These are phyloP conservation scores for Drosophila mauritiana DNA, from an alignment of 1,140 invertebrate species.

Conservation along the genomic window DNA sequence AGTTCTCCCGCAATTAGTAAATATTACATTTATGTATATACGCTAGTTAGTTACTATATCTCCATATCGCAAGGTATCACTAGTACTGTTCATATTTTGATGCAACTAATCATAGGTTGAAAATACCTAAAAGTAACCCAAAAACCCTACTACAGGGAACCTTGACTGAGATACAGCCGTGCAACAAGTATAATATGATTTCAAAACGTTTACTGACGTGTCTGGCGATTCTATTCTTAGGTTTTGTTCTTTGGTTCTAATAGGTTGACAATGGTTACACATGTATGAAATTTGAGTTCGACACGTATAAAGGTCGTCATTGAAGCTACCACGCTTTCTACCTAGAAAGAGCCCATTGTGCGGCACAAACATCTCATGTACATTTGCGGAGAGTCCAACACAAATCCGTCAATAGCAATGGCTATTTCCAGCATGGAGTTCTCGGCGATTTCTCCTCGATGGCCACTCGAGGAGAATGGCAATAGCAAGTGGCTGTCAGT, in stretches of 20 bases:
- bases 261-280: neutral
- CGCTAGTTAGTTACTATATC: no score
- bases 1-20: neutral
- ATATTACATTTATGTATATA: neutral
- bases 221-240: no score
- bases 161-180: no score
- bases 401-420: slow-evolving; percentile 35
- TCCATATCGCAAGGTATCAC: no score
- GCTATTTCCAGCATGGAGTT: slow-evolving; percentile 58
- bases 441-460: slow-evolving; percentile 59
- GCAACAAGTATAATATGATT: no score
- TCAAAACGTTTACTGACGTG: no score
- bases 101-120: no score
- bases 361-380: slow-evolving; percentile 4
- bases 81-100: no score
- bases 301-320: slow-evolving; percentile 1
- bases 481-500: slow-evolving; percentile 66
- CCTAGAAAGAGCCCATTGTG: slow-evolving; percentile 8
- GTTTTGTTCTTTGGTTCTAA: no score
- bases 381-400: slow-evolving; percentile 18
- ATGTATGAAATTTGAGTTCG: neutral
- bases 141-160: no score
- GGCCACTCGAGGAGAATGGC: slow-evolving; percentile 49
- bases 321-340: slow-evolving; percentile 20
- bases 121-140: no score